Base-by-base conservation (phyloP, 1,140 invertebrate species). In the Ostrea denselamellosa region DNA sequence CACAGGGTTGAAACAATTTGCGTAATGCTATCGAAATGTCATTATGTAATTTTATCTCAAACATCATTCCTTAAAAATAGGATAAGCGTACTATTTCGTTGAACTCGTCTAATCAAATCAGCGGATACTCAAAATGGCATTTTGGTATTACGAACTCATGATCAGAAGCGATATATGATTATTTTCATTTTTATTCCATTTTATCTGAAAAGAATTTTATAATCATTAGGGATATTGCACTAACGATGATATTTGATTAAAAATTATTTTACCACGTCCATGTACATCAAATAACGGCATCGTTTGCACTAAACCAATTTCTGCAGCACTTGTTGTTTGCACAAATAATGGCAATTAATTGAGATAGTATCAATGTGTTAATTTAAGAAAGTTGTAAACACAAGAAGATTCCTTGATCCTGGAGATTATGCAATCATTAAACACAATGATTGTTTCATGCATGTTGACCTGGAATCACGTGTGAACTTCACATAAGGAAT, bases 11-110 rank as follows among this genome's bases (percentile, higher is more conserved):
- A 85, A n/a, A 56, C 51, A 58, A 58, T 85, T 85, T 85, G 53
- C 54, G 14, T 85, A 85, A 85, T 85, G 54, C 51, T 56, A 85
- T 56, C 53, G 25, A 58, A 62, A 85, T 85, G 83, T 62, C 83
- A 58, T 85, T 85, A 56, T 85, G 53, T 34, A 54, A 34, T 44
- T 28, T 34, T 58, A 85, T 85, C 83, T 34, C 25, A 8, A 62
- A 22, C 19, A 44, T 58, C 28, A n/a, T 25, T 56, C 28, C 56
- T 58, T 85, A 54, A 34, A 44, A 28, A 85, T 58, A 58, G 83
- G 56, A 85, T 85, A 85, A 85, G 28, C 28, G 51, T 54, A 22
- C 51, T 17, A 17, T 44, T 25, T 62, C 83, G 28, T 85, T 25
- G 54, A 8, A 56, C 25, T 8, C 28, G 34, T 56, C 53, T 54